These are phyloP conservation scores for Bombylius major DNA, from an alignment of 2,888 invertebrate genomes.

Conservation along the genomic window DNA sequence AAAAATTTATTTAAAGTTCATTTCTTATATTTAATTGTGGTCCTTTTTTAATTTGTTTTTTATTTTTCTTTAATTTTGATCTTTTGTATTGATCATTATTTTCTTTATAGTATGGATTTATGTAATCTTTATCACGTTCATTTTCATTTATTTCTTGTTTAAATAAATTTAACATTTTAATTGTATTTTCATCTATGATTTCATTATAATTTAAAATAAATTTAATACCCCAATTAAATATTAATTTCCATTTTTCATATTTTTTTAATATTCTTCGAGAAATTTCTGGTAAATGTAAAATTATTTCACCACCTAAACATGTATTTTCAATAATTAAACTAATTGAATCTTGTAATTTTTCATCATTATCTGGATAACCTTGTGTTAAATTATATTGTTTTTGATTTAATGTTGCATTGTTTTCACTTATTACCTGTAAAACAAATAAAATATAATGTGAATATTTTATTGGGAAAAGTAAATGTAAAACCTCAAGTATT, in stretches of 20 bases:
- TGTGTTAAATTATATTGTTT: constrained; percentile 9
- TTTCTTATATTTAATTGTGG: constrained; percentile 11
- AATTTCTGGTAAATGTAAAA: constrained; percentile 21
- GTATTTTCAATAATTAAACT: constrained; percentile 13
- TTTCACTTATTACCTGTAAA: constrained; percentile 15
- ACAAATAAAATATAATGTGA: no score
- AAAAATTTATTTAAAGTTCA: constrained; percentile 7
- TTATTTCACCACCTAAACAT: constrained; percentile 14
- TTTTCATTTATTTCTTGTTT: constrained; percentile 18
- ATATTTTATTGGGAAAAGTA: no score
- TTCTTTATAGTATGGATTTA: constrained; percentile 9
- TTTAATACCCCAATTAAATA: constrained; percentile 17
- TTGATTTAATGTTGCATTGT: constrained; percentile 14
- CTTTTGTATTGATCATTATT: background rate
- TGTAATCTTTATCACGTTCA: constrained; percentile 11
- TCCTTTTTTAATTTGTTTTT: constrained; percentile 11
- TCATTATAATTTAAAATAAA: constrained; percentile 15
- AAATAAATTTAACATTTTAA: constrained; percentile 15
- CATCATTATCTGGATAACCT: constrained; percentile 14
- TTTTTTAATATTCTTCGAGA: constrained; percentile 14
- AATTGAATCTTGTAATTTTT: constrained; percentile 14
- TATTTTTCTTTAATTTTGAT: background rate
- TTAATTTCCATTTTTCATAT: constrained; percentile 14
- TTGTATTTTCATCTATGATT: constrained; percentile 15
- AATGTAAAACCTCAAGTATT: constrained; percentile 16